Conservation (phyloP, 2,797 vertebrate species). For the Graptemys geographica region DNA sequence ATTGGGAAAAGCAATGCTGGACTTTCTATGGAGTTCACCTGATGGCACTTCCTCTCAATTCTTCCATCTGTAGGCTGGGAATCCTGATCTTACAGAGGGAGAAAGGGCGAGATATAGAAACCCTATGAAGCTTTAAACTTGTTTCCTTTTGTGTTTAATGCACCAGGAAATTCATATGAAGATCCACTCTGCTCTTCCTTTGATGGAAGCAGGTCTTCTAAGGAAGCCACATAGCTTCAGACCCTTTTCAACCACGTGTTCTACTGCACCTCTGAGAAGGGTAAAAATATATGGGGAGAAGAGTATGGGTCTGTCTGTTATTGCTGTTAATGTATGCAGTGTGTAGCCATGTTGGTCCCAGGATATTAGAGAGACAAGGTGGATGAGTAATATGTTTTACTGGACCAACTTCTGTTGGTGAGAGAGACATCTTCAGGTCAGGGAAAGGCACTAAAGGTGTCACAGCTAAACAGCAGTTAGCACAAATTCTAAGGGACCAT, state of each 20-base stretch:
- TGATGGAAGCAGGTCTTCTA: background rate
- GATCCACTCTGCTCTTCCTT: background rate
- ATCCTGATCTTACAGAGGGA: background rate
- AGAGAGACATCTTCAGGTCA: background rate
- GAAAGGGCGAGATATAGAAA: background rate
- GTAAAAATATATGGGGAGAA: fast-evolving
- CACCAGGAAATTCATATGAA: fast-evolving
- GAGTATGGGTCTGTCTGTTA: background rate
- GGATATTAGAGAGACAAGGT: background rate
- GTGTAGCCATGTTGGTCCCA: background rate
- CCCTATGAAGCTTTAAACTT: background rate
- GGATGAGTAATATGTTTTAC: background rate
- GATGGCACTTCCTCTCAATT: background rate
- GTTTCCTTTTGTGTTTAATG: background rate
- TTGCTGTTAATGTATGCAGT: background rate
- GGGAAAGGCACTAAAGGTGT: background rate
- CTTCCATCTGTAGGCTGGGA: background rate
- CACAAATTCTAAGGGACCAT: background rate
- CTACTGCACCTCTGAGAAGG: background rate
- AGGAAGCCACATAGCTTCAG: background rate
- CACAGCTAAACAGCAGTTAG: background rate
- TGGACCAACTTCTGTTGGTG: background rate
- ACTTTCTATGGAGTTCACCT: background rate
- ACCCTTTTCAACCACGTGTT: background rate
- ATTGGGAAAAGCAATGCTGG: background rate